A percentile compares a stretch with the other conserved stretches of the same genome.
These are phyloP conservation scores for Lordiphosa andalusiaca DNA, from an alignment of 2,888 invertebrate genomes.

Conservation along the genomic window DNA sequence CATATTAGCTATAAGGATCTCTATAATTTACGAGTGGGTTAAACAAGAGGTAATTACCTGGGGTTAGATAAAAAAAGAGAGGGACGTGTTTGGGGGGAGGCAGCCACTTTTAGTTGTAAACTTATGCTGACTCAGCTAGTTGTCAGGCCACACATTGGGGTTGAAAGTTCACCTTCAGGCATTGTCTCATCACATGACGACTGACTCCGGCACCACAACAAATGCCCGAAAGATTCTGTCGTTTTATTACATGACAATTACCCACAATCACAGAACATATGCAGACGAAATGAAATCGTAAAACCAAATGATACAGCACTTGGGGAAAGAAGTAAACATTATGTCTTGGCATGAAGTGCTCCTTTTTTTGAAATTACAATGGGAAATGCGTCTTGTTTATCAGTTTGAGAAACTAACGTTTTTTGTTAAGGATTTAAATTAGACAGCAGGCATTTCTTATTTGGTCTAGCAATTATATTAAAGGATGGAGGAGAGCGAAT, in stretches of 20 bases:
- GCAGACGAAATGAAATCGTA: slow-evolving; percentile 46
- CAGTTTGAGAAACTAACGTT: neutral
- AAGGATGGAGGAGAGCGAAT: too few species aligned
- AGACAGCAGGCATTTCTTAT: too few species aligned
- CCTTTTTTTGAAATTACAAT: neutral
- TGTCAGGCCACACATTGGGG: slow-evolving; percentile 11
- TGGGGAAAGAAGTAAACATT: slow-evolving; percentile 46
- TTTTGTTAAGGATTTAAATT: too few species aligned
- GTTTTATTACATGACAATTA: slow-evolving; percentile 70
- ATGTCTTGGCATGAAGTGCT: slow-evolving; percentile 14
- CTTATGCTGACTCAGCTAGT: slow-evolving; percentile 32
- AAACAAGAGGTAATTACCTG: slow-evolving; percentile 53
- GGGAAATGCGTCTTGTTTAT: slow-evolving; percentile 1
- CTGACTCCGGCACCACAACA: slow-evolving; percentile 22
- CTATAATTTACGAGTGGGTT: slow-evolving; percentile 71
- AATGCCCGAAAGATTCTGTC: neutral
- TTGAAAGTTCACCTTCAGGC: slow-evolving; percentile 14
- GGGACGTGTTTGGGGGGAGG: neutral
- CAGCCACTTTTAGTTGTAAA: neutral
- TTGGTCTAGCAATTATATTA: too few species aligned
- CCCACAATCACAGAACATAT: slow-evolving; percentile 57
- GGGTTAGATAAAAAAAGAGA: neutral
- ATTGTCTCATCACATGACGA: slow-evolving; percentile 33
- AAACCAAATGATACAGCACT: slow-evolving; percentile 59
- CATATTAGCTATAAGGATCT: slow-evolving; percentile 73